A percentile compares a stretch with the other conserved stretches of the same genome.
Evolutionary conservation across 2,113 vertebrate species (phyloP).

Genomic region (Dromaius novaehollandiae): DNA sequence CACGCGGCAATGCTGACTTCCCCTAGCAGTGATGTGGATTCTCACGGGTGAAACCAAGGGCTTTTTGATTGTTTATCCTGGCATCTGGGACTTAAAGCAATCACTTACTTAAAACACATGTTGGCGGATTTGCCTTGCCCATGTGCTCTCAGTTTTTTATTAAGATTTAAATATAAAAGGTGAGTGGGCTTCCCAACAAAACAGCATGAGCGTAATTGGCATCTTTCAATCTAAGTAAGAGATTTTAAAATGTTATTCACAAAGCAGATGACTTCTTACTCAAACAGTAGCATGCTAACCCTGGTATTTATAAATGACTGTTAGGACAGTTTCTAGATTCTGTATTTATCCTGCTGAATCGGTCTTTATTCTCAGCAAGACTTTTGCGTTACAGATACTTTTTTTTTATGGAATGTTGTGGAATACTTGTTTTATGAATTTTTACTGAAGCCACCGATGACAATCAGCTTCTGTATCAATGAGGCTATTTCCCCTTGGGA

Average conservation of each 20-base stretch:
- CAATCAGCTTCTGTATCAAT: neutral
- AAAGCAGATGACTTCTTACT: neutral
- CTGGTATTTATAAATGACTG: neutral
- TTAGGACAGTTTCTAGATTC: neutral
- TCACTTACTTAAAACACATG: neutral
- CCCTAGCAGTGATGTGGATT: neutral
- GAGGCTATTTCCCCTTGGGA: neutral
- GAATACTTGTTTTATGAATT: neutral
- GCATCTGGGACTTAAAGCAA: neutral
- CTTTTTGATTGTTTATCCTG: constrained; percentile 29
- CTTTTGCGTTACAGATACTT: neutral
- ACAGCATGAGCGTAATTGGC: neutral
- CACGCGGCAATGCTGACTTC: neutral
- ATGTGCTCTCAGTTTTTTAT: neutral
- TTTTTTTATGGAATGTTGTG: neutral
- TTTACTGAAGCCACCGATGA: neutral
- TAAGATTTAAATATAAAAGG: neutral
- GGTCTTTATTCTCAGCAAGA: neutral
- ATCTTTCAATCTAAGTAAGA: neutral
- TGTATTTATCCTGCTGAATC: neutral
- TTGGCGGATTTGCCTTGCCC: neutral
- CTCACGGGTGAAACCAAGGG: neutral
- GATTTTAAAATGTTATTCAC: neutral
- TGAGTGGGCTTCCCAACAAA: neutral
- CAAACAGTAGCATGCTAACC: neutral